A percentile compares a stretch with the other conserved stretches of the same genome.
phyloP scores from a whole-genome alignment of 64 coral and sea anemone species.

The Pocillopora damicornis region DNA sequence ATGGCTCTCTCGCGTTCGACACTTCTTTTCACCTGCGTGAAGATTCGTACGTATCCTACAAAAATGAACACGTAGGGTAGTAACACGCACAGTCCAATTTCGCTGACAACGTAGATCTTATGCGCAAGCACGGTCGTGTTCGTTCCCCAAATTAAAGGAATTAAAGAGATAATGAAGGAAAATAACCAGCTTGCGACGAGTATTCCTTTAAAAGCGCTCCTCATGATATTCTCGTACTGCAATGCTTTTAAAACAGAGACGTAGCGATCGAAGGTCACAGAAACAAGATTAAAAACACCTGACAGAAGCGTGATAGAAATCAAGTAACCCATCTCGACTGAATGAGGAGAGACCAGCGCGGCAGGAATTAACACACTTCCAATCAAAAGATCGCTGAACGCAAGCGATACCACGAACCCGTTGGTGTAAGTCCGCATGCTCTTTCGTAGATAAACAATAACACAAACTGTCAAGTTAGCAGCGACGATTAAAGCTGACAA shows the following conservation, averaged over 20 bases:
- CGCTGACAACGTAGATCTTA: constrained; percentile 26
- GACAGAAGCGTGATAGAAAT: constrained; percentile 48
- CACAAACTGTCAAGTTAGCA: constrained; percentile 41
- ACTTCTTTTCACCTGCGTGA: constrained; percentile 32
- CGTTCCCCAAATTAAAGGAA: constrained; percentile 44
- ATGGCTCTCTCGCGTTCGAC: constrained; percentile 31
- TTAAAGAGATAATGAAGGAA: constrained; percentile 27
- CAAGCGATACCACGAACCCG: constrained; percentile 63
- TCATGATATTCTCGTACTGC: constrained; percentile 43
- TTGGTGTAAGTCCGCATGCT: constrained; percentile 61
- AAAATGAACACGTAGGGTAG: constrained; percentile 54
- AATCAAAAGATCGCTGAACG: constrained; percentile 51
- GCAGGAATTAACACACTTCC: constrained; percentile 43
- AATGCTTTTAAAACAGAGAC: constrained; percentile 43
- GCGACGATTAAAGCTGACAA: constrained; percentile 18
- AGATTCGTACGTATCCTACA: constrained; percentile 45
- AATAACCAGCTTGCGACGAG: constrained; percentile 13
- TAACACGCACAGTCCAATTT: constrained; percentile 36
- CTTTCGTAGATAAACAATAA: constrained; percentile 37
- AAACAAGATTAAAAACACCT: constrained; percentile 40
- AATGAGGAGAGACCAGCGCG: neutral
- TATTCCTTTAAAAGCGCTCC: constrained; percentile 45
- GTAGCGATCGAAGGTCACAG: constrained; percentile 60
- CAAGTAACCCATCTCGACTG: constrained; percentile 27
- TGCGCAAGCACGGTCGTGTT: constrained; percentile 16